Evolutionary conservation across 2,888 invertebrate species (phyloP).

Genomic region (Dasypogon diadema): DNA sequence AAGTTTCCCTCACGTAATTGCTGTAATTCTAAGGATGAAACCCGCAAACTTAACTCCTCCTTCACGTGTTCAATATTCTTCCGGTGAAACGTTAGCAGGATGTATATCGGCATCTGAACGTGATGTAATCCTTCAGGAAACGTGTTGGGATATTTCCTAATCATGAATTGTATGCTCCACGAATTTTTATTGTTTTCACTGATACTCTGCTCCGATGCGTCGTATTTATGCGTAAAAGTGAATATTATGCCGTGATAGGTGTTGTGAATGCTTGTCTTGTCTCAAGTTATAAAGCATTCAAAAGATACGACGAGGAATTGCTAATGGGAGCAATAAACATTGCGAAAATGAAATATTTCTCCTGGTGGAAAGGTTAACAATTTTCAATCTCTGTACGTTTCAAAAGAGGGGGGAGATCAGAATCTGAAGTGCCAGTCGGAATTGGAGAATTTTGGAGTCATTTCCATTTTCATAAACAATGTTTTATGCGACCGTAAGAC

Average conservation of each 20-base stretch:
- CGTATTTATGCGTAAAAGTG: not conserved
- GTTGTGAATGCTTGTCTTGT: no score
- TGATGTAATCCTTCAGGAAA: constrained; percentile 16
- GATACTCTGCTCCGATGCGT: not conserved
- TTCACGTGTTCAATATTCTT: not conserved
- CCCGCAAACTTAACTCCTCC: constrained; percentile 1
- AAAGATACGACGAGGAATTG: no score
- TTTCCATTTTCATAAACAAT: no score
- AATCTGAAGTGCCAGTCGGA: no score
- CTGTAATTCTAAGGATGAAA: constrained; percentile 12
- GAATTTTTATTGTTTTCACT: constrained; percentile 6
- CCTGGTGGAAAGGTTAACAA: no score
- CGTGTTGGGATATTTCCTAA: not conserved
- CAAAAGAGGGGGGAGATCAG: no score
- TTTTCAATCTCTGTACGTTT: no score
- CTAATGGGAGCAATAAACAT: no score
- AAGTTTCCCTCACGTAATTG: constrained; percentile 14
- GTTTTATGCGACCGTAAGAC: no score
- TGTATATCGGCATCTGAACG: constrained; percentile 1
- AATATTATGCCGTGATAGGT: not conserved
- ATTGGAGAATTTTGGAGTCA: no score
- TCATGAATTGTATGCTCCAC: not conserved
- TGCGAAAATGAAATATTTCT: no score
- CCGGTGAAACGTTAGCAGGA: not conserved
- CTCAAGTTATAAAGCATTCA: no score